Percentiles rank a stretch among this genome's conserved stretches.
Conservation (phyloP, 2,113 vertebrate genomes). For the Axis porcinus region DNA sequence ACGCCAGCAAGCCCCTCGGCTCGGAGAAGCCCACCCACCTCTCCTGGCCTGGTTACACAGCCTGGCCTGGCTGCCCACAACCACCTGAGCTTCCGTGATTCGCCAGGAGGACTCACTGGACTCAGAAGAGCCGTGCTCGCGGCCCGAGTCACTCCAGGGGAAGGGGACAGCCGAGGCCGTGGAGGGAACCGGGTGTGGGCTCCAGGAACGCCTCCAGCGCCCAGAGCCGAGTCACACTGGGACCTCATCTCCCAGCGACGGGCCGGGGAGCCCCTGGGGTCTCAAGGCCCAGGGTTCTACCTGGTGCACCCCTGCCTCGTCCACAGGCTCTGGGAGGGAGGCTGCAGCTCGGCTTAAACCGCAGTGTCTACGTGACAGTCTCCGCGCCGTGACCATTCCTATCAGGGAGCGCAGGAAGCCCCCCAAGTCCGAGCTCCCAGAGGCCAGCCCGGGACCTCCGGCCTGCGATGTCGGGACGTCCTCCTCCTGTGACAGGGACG, state of each 20-base stretch:
- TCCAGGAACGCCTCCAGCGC: neutral
- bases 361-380: fast-evolving
- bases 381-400: fast-evolving
- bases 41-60: fast-evolving
- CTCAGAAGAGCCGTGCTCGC: neutral
- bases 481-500: neutral
- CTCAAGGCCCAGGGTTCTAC: neutral
- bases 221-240: fast-evolving
- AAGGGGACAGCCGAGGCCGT: neutral
- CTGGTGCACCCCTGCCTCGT: too few relatives aligned
- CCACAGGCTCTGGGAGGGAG: neutral
- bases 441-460: neutral
- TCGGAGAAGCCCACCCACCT: neutral
- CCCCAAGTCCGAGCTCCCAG: neutral
- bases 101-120: neutral
- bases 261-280: neutral
- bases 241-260: neutral
- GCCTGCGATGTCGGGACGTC: neutral
- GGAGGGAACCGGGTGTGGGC: neutral
- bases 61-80: neutral
- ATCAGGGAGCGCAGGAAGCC: neutral
- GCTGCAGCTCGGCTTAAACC: neutral
- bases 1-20: neutral
- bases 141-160: neutral
- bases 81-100: neutral